phyloP scores from a whole-genome alignment of 2,888 invertebrate species.

The Tillus elongatus region DNA sequence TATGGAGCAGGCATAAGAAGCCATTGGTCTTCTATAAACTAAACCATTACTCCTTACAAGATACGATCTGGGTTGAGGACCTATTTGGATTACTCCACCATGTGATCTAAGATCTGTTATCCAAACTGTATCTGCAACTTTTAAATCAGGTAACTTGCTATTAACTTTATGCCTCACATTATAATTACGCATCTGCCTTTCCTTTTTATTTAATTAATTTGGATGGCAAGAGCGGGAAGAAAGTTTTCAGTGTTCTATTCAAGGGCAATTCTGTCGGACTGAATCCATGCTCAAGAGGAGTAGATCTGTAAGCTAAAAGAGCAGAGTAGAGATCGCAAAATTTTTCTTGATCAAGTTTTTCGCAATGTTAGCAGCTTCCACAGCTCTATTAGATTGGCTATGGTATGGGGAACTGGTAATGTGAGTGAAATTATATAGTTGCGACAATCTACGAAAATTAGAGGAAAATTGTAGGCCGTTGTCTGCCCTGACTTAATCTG shows the following conservation, averaged over 20 bases:
- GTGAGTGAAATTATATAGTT: conserved; percentile 10
- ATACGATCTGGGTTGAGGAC: conserved; percentile 2
- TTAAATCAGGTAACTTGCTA: conserved; percentile 1
- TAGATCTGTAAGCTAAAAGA: neutral
- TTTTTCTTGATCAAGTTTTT: conserved; percentile 1
- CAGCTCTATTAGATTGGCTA: conserved; percentile 12
- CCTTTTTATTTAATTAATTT: neutral
- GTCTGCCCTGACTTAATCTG: conserved; percentile 10
- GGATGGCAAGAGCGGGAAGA: neutral
- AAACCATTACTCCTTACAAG: neutral
- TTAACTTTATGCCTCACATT: neutral
- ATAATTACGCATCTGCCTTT: neutral
- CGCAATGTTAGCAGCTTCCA: conserved; percentile 13
- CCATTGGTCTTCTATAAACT: conserved; percentile 1
- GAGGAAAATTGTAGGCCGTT: conserved; percentile 14
- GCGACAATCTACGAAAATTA: neutral
- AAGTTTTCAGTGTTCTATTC: conserved; percentile 1
- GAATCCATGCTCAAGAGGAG: neutral
- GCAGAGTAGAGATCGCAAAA: neutral
- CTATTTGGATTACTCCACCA: neutral
- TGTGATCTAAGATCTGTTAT: conserved; percentile 1
- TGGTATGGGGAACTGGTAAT: conserved; percentile 11
- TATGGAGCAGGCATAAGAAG: conserved; percentile 1
- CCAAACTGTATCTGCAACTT: conserved; percentile 3
- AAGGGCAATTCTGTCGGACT: neutral